These are phyloP conservation scores for Petromus typicus DNA, from an alignment of 2,113 vertebrate genomes.

Conservation along the genomic window DNA sequence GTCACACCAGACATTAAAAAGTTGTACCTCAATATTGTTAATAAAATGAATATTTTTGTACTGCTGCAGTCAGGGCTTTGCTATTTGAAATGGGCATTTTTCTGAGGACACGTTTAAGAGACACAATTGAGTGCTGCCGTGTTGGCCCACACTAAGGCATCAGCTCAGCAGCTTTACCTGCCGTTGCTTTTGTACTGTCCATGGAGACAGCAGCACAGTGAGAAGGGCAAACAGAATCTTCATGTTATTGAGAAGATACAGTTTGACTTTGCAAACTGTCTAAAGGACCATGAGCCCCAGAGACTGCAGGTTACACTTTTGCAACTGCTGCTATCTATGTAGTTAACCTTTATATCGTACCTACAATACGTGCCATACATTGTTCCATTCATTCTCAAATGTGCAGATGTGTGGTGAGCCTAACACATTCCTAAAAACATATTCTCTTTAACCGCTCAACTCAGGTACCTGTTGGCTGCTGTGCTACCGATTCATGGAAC, in stretches of 20 bases:
- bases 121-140: not conserved
- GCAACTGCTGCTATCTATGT: not conserved
- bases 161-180: not conserved
- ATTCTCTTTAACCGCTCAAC: not conserved
- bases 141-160: not conserved
- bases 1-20: not conserved
- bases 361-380: not conserved
- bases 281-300: not conserved
- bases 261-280: not conserved
- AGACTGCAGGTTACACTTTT: not conserved
- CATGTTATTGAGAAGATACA: not conserved
- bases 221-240: not conserved
- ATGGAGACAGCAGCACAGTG: not conserved
- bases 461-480: not conserved
- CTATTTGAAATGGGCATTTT: not conserved
- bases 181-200: not conserved
- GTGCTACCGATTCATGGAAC: not conserved
- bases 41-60: not conserved
- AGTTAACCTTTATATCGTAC: constrained; percentile 5
- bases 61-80: not conserved
- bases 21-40: not conserved
- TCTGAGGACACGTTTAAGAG: not conserved
- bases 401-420: not conserved
- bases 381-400: not conserved
- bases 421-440: constrained; percentile 2